Base-by-base conservation (phyloP, 2,888 invertebrate genomes). In the Xylota sylvarum region DNA sequence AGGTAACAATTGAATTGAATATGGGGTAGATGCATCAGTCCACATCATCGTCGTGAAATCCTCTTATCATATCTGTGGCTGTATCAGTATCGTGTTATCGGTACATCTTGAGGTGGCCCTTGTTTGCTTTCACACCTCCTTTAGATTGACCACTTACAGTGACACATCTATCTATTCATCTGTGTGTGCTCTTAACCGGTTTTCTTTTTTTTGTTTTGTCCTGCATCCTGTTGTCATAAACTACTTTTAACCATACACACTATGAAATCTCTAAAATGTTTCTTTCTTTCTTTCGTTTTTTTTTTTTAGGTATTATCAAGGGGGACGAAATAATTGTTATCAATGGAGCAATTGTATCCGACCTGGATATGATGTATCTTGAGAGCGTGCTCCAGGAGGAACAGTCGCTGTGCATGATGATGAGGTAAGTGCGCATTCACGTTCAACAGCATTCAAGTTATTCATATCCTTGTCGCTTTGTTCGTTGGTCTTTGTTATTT, bases 281-380 rank as follows among this genome's bases (percentile, higher is more conserved):
- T 56, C 43, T 72, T 83, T 83, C 58, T 89, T 91, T 17, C 12
- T 70, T 56, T 12, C n/a, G 40, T 74, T 48, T 77, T 67, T 69
- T 55, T 77, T 73, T 79, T 82, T 56, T 93, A 98, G 98, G 98
- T 91, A 96, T 99, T 92, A 97, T 98, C 93, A 97, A 98, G 94
- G 97, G 98, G 90, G 99, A 99, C 93, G 99, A 99, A 94, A 98
- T 99, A 93, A 97, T 99, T 96, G 98, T 99, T 93, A 98, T 99
- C 94, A 99, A 99, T 94, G 98, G 98, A 89, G 98, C 98, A 90
- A 97, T 98, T 93, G 98, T 99, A 89, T 97, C 98, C 91, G 98
- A 99, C 94, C 95, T 99, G 94, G 99, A 99, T 95, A 99, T 99
- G 98, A 98, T 99, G 97, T 98, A 98, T 94, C 95, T 99, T 92